Evolutionary conservation across 2,113 vertebrate genomes (phyloP).

Genomic region (Aldabrachelys gigantea): DNA sequence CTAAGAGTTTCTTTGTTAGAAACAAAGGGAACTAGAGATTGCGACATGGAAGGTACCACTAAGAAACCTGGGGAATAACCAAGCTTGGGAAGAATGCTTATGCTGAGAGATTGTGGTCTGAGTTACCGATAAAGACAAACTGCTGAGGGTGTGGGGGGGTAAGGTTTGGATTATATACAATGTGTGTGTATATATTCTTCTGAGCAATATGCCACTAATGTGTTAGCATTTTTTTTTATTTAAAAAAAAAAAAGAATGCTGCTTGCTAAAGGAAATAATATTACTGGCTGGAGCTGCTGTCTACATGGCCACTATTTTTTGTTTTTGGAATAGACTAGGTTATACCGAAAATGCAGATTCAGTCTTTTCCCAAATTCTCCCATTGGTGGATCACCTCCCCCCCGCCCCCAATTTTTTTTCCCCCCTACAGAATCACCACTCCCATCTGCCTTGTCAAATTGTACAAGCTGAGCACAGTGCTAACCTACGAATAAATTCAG

Average conservation of each 20-base stretch:
- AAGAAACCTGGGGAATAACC: fast-evolving
- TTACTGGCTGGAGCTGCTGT: neutral
- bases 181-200: fast-evolving
- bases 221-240: neutral
- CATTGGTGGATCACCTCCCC: neutral
- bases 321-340: neutral
- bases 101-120: neutral
- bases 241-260: neutral
- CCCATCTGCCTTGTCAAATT: neutral
- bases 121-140: neutral
- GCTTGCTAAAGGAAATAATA: neutral
- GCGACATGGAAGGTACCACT: neutral
- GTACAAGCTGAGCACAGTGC: neutral
- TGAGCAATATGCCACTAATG: neutral
- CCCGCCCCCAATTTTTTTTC: no score
- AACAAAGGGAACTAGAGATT: neutral
- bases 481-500: neutral
- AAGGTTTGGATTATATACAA: neutral
- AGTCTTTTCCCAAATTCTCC: neutral
- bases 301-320: neutral
- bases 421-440: neutral
- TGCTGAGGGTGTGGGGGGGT: neutral
- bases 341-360: neutral
- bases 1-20: neutral
- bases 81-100: neutral